These are phyloP conservation scores for Elmis aenea DNA, from an alignment of 2,888 invertebrate genomes.

Conservation along the genomic window DNA sequence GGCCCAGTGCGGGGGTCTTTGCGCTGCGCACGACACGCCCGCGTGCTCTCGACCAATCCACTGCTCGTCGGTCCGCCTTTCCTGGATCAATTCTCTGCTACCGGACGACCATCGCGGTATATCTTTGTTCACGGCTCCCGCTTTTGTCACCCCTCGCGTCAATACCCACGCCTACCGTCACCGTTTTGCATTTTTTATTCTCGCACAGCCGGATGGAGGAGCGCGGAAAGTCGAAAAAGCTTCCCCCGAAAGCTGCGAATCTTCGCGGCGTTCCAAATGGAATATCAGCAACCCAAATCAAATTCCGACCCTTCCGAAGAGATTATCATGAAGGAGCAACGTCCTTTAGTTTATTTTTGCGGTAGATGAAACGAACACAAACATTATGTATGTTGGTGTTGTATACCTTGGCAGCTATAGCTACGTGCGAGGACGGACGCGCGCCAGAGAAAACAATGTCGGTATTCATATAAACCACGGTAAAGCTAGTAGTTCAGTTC, in stretches of 20 bases:
- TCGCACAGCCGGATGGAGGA: conserved; percentile 20
- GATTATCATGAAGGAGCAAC: conserved; percentile 32
- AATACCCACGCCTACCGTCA: conserved; percentile 28
- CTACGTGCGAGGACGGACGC: conserved; percentile 30
- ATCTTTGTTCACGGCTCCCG: conserved; percentile 27
- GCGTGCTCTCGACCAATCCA: conserved; percentile 13
- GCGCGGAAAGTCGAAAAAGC: conserved; percentile 28
- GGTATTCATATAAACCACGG: conserved; percentile 34
- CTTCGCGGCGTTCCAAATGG: conserved; percentile 23
- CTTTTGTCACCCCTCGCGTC: conserved; percentile 28
- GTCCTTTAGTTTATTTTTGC: conserved; percentile 39
- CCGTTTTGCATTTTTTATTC: conserved; percentile 17
- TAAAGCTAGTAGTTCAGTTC: conserved; percentile 34
- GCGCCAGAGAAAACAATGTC: conserved; percentile 41
- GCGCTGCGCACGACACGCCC: conserved; percentile 26
- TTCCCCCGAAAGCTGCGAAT: conserved; percentile 9
- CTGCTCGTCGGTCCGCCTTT: conserved; percentile 23
- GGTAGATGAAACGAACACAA: conserved; percentile 35
- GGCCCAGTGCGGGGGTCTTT: conserved; percentile 22
- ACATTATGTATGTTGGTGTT: conserved; percentile 32
- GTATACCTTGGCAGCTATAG: conserved; percentile 36
- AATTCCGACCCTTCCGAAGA: conserved; percentile 34
- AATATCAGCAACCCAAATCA: conserved; percentile 35
- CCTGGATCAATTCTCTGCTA: conserved; percentile 26
- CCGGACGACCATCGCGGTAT: conserved; percentile 27